phyloP scores from a whole-genome alignment of 2,888 invertebrate genomes.

The Cataglyphis altisquamis region DNA sequence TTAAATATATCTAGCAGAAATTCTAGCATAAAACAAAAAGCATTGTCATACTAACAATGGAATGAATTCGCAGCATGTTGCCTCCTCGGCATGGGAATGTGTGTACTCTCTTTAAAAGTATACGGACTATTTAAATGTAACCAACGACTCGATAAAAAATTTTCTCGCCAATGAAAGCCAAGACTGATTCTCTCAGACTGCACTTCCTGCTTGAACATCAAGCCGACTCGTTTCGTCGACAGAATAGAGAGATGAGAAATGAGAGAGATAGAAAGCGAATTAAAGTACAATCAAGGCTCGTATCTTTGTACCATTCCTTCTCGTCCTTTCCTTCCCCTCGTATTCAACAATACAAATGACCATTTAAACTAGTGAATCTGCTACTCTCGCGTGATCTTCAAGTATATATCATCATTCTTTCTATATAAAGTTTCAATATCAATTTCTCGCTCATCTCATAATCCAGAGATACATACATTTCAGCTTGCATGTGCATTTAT shows the following conservation, averaged over 20 bases:
- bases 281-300: slow-evolving; percentile 77
- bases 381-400: slow-evolving; percentile 70
- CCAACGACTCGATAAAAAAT: slow-evolving; percentile 81
- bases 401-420: slow-evolving; percentile 40
- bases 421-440: slow-evolving; percentile 18
- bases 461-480: neutral
- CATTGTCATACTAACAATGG: neutral
- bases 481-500: neutral
- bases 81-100: slow-evolving; percentile 59
- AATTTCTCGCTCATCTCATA: slow-evolving; percentile 1
- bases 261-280: slow-evolving; percentile 72
- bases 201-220: slow-evolving; percentile 83
- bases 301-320: slow-evolving; percentile 69
- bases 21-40: neutral
- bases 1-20: neutral
- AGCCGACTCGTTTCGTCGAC: slow-evolving; percentile 70
- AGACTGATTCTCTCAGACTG: slow-evolving; percentile 74
- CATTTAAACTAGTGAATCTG: slow-evolving; percentile 68
- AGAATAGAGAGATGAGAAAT: slow-evolving; percentile 63
- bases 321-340: slow-evolving; percentile 58
- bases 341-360: slow-evolving; percentile 62
- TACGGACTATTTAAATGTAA: slow-evolving; percentile 66
- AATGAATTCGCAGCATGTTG: slow-evolving; percentile 16
- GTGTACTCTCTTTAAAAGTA: slow-evolving; percentile 33
- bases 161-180: slow-evolving; percentile 78